Base-by-base conservation (phyloP, 2,888 invertebrate species). In the Halictus ligatus region DNA sequence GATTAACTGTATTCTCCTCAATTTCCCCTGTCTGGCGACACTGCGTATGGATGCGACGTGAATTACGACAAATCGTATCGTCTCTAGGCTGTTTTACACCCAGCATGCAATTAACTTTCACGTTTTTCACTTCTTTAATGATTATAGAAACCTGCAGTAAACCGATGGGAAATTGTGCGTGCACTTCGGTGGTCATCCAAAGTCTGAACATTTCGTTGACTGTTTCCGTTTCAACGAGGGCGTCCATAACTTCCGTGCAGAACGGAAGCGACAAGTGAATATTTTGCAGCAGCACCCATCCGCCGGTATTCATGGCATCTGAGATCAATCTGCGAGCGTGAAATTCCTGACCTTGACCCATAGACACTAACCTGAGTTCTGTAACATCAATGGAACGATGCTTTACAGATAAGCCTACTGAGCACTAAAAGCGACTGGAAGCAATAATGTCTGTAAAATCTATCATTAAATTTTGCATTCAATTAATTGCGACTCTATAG, bases 311-410 rank as follows among this genome's bases (percentile, higher is more conserved):
- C 97, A 98, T 98, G 0, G 97, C 97, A 88, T 98, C 97, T 69
- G 97, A 96, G 92, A 98, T 97, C 96, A 98, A 97, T 93, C 97
- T 97, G 46, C 98, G 96, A 0, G 98, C 98, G 86, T 98, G 98
- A 92, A 97, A 95, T 94, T 98, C 99, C 96, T 99, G 99, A 0
- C 99, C 99, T 96, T 99, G 99, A 4, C 99, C 99, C 99, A 99
- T 99, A 10, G 99, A 99, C 8, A 99, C 98, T 0, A 98, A 97
- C 94, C 97, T 97, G 21, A 98, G 94, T 83, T 96, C 98, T 98
- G 93, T 13, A 95, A 94, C 13, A 40, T 21, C 29, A 72, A 25
- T 73, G 35, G 40, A 40, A 40, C 21, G n/a, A 13, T 15, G 4
- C 18, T 29, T 21, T 8, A 29, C 10, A n/a, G 10, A 2, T 54